Percentiles rank a stretch among this genome's conserved stretches.
These are phyloP conservation scores for Macrotus californicus DNA, from an alignment of 2,113 vertebrate species.

Conservation along the genomic window DNA sequence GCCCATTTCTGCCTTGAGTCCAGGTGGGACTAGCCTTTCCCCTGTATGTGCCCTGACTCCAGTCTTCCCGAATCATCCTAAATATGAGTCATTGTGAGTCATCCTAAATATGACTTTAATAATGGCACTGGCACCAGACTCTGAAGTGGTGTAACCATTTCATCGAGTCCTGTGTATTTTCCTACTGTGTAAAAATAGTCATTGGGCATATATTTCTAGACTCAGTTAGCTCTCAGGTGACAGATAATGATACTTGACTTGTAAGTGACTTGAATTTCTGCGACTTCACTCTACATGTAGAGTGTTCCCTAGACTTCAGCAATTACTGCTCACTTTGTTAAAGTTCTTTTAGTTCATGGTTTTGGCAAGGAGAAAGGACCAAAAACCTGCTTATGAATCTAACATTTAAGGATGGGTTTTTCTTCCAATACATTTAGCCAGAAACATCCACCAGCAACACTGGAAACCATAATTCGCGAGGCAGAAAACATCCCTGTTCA, in stretches of 20 bases:
- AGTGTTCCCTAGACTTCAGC: neutral
- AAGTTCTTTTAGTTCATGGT: neutral
- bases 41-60: neutral
- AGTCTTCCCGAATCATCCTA: neutral
- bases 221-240: neutral
- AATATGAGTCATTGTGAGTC: neutral
- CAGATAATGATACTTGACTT: neutral
- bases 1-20: constrained; percentile 91
- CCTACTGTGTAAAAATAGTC: neutral
- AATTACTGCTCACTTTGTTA: neutral
- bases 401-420: neutral
- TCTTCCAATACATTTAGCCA: constrained; percentile 78
- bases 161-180: neutral
- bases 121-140: neutral
- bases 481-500: constrained; percentile 92
- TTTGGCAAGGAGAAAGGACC: neutral
- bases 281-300: neutral
- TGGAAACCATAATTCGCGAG: constrained; percentile 94
- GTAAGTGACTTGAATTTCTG: accelerated
- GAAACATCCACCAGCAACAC: constrained; percentile 90
- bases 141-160: neutral
- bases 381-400: neutral
- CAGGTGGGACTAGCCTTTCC: constrained; percentile 75
- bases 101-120: neutral
- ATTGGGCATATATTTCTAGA: neutral